Base-by-base conservation (phyloP, 1,140 invertebrate species). In the Cataglyphis hispanica region DNA sequence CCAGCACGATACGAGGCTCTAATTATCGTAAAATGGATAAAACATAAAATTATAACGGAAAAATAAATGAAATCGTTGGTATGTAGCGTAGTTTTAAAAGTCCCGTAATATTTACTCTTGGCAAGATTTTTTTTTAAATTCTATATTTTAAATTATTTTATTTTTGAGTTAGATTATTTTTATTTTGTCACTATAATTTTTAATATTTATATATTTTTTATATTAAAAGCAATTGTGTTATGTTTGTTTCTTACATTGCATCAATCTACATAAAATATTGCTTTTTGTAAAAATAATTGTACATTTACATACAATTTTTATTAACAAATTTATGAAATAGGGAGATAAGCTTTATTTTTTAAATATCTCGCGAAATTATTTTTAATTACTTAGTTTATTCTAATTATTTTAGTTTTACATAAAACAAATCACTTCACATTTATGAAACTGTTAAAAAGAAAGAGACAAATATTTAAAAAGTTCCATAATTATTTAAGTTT, bases 11-110 rank as follows among this genome's bases (percentile, higher is more conserved):
- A 7, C 22, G 19, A 19, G 40, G 40, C 63, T 34, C 61, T 88
- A 89, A 89, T 89, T 89, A 89, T 46, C 34, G 37, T 53, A 5
- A 19, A 37, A 64, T 27, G 46, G 43, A 25, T 78, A 67, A 78
- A 34, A 53, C 63, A 50, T 53, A 77, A 77, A 19, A 34, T 11
- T 60, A 1, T 72, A 58, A 34, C 46, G 64, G 66, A 74, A 74
- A 83, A 60, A 43, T 72, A 50, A 72, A 72, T 58, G 53, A 53
- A 25, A 10, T 7, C 40, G 13, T 40, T 78, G 34, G 6, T n/a
- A 81, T 37, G 37, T 72, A 31, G 19, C 53, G 67, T 69, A 40
- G 25, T 46, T 72, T 50, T 40, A 37, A 83, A 83, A 74, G 53
- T 83, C 25, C 78, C 67, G 67, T 83, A 83, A 72, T 53, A 43